Conservation (phyloP, 2,113 vertebrate species). For the Ophiodon elongatus region DNA sequence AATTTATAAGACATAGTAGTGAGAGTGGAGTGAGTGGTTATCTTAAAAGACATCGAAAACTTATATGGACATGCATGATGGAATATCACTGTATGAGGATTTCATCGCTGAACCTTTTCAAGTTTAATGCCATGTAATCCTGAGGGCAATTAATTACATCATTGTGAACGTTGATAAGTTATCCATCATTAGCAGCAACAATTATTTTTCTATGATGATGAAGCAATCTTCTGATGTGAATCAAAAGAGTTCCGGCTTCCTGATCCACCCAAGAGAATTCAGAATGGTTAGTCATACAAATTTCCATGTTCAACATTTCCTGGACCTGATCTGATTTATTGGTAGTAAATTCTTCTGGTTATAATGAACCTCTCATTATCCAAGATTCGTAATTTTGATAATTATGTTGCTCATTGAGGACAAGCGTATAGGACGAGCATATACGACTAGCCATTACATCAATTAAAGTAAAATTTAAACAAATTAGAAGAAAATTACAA, state of each 20-base stretch:
- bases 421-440: not conserved
- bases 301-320: constrained; percentile 30
- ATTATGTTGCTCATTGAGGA: not conserved
- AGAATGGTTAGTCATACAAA: constrained; percentile 21
- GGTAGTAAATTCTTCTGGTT: not conserved
- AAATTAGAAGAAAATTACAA: not conserved
- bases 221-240: not conserved
- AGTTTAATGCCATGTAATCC: constrained; percentile 19
- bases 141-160: constrained; percentile 26
- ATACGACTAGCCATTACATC: not conserved
- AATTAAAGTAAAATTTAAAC: not conserved
- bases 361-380: not conserved
- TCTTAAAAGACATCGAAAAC: not conserved
- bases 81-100: not conserved
- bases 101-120: constrained; percentile 12
- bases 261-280: constrained; percentile 1
- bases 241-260: not conserved
- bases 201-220: not conserved
- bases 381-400: not conserved
- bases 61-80: not conserved
- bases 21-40: not conserved
- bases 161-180: constrained; percentile 21
- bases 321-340: constrained; percentile 8
- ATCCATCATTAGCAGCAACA: constrained; percentile 38
- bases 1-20: not conserved